Percentiles rank a stretch among this genome's conserved stretches.
Evolutionary conservation across 2,113 vertebrate genomes (phyloP).

Genomic region (Vireo altiloquus): DNA sequence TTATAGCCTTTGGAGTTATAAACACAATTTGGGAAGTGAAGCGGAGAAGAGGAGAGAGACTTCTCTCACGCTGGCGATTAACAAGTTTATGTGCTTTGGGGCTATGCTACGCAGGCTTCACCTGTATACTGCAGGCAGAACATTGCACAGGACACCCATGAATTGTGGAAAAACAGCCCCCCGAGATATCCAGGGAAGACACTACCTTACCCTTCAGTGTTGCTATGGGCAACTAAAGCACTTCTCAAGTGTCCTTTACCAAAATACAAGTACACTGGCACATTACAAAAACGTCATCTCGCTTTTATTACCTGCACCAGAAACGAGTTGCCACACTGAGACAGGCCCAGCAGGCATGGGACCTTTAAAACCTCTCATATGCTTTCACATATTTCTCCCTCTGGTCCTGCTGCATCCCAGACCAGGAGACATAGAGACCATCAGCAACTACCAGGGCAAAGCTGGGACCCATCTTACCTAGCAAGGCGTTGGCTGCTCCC

Average conservation of each 20-base stretch:
- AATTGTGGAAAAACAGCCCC: not conserved
- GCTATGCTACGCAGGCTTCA: not conserved
- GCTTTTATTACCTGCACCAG: not conserved
- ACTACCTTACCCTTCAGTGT: not conserved
- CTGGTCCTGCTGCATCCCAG: accelerated
- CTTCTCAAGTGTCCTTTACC: not conserved
- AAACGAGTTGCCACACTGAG: accelerated
- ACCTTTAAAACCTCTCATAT: not conserved
- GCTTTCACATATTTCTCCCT: not conserved
- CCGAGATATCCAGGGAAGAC: not conserved
- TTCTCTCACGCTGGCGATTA: not conserved
- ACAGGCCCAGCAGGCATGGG: accelerated
- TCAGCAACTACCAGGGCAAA: not conserved
- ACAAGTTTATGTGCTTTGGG: not conserved
- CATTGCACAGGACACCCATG: not conserved
- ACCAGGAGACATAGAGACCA: accelerated
- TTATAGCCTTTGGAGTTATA: constrained; percentile 44
- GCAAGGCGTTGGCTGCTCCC: constrained; percentile 27
- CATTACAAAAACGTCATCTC: not conserved
- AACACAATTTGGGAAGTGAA: not conserved
- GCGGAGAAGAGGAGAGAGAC: not conserved
- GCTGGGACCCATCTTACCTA: constrained; percentile 61
- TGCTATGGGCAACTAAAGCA: not conserved
- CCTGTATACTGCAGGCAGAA: not conserved
- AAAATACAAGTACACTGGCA: not conserved